phyloP scores from a whole-genome alignment of 2,113 vertebrate species.

The Oncorhynchus keta region DNA sequence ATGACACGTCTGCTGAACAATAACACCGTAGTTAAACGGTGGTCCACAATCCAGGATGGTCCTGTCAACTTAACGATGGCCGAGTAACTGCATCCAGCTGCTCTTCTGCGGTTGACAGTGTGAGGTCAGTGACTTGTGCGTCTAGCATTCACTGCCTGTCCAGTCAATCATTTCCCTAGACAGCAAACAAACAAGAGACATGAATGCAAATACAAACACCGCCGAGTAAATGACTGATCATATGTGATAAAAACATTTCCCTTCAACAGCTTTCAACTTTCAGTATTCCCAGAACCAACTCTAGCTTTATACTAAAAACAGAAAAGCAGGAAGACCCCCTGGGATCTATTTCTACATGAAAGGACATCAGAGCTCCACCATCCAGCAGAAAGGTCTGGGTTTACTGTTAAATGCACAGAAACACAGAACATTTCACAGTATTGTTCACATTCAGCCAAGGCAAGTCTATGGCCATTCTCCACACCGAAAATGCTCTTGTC shows the following conservation, averaged over 20 bases:
- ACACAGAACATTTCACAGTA: neutral
- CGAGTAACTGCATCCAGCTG: conserved; percentile 8
- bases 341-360: conserved; percentile 39
- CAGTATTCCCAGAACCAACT: neutral
- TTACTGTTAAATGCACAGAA: neutral
- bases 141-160: conserved; percentile 1
- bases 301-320: neutral
- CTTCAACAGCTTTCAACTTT: neutral
- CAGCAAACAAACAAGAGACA: conserved; percentile 37
- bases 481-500: conserved; percentile 26
- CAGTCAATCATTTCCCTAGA: conserved; percentile 56
- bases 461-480: neutral
- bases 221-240: neutral
- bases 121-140: conserved; percentile 34
- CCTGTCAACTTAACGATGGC: conserved; percentile 1
- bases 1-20: neutral
- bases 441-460: conserved; percentile 44
- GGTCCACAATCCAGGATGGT: neutral
- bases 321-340: conserved; percentile 28
- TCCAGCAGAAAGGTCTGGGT: neutral
- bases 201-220: neutral
- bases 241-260: neutral
- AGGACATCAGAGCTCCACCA: neutral
- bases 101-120: conserved; percentile 34
- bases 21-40: conserved; percentile 8